phyloP scores from a whole-genome alignment of 2,888 invertebrate genomes.

The Icerya purchasi region DNA sequence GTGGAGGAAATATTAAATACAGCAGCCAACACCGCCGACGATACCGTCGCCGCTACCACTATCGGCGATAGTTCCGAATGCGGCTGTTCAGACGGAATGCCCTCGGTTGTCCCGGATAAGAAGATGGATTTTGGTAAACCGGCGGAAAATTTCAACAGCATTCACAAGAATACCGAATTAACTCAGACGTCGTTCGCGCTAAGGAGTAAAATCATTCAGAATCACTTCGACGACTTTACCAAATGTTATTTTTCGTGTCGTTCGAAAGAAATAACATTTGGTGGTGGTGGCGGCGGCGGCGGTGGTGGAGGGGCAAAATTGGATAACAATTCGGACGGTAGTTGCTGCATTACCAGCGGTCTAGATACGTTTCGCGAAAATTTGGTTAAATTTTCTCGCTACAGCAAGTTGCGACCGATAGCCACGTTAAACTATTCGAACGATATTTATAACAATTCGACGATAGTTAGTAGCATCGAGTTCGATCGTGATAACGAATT shows the following conservation, averaged over 20 bases:
- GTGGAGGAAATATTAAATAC: conserved; percentile 39
- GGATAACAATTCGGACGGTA: conserved; percentile 5
- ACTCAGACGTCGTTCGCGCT: conserved; percentile 35
- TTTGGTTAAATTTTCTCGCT: conserved; percentile 63
- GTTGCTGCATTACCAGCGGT: conserved; percentile 27
- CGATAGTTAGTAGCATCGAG: conserved; percentile 77
- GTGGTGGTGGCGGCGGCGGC: conserved; percentile 21
- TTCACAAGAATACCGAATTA: conserved; percentile 20
- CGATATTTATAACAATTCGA: conserved; percentile 68
- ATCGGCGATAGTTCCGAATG: conserved; percentile 1
- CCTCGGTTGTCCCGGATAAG: conserved; percentile 15
- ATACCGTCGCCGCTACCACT: not conserved
- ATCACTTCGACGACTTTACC: conserved; percentile 75
- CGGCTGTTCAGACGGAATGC: conserved; percentile 3
- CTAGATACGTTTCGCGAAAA: conserved; percentile 62
- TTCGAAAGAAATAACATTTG: conserved; percentile 47
- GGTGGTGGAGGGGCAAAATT: conserved; percentile 19
- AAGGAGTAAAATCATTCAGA: conserved; percentile 50
- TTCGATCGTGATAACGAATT: conserved; percentile 90
- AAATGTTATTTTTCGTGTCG: conserved; percentile 64
- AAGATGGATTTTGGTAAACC: conserved; percentile 10
- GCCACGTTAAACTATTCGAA: conserved; percentile 76
- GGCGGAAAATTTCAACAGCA: conserved; percentile 20
- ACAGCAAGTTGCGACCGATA: conserved; percentile 51
- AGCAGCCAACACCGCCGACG: conserved; percentile 13